Evolutionary conservation across 2,888 invertebrate genomes (phyloP).

Genomic region (Caradrina clavipalpis): DNA sequence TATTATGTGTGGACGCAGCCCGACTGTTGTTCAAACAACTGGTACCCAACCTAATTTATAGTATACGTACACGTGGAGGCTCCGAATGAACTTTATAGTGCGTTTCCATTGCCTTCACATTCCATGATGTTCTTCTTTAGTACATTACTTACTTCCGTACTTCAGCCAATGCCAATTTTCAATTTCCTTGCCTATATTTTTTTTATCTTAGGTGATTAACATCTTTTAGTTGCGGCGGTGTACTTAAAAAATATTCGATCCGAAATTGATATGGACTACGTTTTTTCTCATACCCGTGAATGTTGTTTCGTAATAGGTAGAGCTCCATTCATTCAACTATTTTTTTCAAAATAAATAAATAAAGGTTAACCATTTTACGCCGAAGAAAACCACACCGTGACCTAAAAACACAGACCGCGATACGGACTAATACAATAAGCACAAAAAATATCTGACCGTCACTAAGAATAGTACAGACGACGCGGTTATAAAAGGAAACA

Average conservation of each 20-base stretch:
- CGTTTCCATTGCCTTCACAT: constrained; percentile 39
- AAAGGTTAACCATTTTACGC: constrained; percentile 56
- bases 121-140: not conserved
- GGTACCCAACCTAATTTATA: constrained; percentile 83
- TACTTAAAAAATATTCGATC: not conserved
- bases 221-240: not conserved
- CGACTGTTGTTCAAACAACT: constrained; percentile 81
- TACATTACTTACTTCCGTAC: not conserved
- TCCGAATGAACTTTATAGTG: constrained; percentile 42
- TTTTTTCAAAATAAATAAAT: constrained; percentile 48
- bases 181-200: not conserved
- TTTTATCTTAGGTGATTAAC: not conserved
- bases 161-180: not conserved
- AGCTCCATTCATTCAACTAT: constrained; percentile 33
- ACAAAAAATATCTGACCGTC: constrained; percentile 65
- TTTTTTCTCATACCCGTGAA: constrained; percentile 10
- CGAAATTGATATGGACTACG: not conserved
- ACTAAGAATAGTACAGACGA: constrained; percentile 67
- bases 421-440: constrained; percentile 63
- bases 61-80: constrained; percentile 72
- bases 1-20: constrained; percentile 76
- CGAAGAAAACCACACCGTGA: constrained; percentile 67
- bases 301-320: constrained; percentile 30
- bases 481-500: constrained; percentile 72
- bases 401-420: constrained; percentile 68